phyloP scores from a whole-genome alignment of 2,797 vertebrate genomes.

The Arctocebus calabarensis region DNA sequence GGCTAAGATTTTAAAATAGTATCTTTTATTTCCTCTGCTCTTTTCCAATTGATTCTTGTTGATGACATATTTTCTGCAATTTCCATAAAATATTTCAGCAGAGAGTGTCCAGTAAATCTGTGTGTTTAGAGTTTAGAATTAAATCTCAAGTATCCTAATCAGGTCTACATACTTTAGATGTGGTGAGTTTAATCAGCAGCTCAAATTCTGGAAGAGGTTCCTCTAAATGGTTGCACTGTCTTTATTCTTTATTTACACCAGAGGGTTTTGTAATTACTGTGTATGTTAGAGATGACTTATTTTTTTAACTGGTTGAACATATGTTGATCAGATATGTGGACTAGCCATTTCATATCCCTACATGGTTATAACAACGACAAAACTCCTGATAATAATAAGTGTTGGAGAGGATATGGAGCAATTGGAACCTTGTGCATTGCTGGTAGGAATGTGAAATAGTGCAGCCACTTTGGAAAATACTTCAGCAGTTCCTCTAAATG shows the following conservation, averaged over 20 bases:
- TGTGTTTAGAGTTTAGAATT: neutral
- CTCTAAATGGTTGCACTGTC: neutral
- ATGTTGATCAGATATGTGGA: neutral
- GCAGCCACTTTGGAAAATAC: neutral
- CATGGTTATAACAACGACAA: neutral
- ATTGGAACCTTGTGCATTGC: neutral
- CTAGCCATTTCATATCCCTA: neutral
- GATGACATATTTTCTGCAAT: neutral
- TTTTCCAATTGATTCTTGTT: neutral
- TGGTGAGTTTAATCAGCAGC: neutral
- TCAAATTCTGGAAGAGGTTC: neutral
- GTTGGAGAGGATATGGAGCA: neutral
- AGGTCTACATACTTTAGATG: neutral
- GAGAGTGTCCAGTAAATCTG: neutral
- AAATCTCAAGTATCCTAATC: neutral
- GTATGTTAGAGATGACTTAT: neutral
- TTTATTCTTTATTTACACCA: neutral
- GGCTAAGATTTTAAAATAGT: neutral
- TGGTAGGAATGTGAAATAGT: neutral
- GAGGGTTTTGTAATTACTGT: neutral
- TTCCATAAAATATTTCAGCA: slow-evolving; percentile 8
- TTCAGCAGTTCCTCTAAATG: neutral
- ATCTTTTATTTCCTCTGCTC: neutral
- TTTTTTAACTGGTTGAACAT: neutral
- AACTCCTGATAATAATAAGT: neutral